phyloP scores from a whole-genome alignment of 2,113 vertebrate species.

The Entosphenus tridentatus region DNA sequence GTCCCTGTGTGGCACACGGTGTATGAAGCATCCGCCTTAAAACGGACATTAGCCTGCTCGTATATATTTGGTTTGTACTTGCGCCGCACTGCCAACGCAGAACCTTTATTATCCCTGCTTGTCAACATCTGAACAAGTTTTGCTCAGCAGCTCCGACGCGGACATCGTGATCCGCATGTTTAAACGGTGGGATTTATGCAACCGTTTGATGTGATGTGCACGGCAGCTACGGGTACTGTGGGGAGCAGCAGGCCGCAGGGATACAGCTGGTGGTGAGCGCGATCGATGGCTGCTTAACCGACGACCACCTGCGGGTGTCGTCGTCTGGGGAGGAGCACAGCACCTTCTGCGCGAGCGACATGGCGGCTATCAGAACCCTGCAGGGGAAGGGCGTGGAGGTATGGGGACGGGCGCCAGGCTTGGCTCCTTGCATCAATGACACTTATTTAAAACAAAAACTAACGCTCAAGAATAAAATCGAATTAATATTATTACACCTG shows the following conservation, averaged over 20 bases:
- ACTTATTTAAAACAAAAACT: neutral
- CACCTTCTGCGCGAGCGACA: conserved; percentile 38
- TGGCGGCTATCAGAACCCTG: conserved; percentile 30
- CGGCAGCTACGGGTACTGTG: conserved; percentile 65
- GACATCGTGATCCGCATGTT: no score
- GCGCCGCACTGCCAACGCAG: no score
- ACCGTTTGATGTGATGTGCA: no score
- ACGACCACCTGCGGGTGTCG: conserved; percentile 40
- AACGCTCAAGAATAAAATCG: neutral
- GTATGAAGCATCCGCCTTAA: no score
- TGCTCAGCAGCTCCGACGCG: no score
- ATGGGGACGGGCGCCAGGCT: neutral
- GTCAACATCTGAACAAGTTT: no score
- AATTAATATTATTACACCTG: neutral
- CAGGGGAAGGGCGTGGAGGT: conserved; percentile 44
- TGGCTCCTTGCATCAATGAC: neutral
- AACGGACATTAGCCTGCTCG: no score
- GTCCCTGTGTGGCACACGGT: no score
- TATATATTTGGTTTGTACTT: no score
- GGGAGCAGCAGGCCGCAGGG: conserved; percentile 32
- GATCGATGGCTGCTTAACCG: conserved; percentile 52
- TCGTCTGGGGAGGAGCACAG: conserved; percentile 37
- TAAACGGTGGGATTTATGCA: no score
- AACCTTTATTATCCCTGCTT: no score
- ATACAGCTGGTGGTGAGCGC: conserved; percentile 50